A percentile compares a stretch with the other conserved stretches of the same genome.
phyloP scores from a whole-genome alignment of 1,140 invertebrate genomes.

The Drosophila ohnishii region DNA sequence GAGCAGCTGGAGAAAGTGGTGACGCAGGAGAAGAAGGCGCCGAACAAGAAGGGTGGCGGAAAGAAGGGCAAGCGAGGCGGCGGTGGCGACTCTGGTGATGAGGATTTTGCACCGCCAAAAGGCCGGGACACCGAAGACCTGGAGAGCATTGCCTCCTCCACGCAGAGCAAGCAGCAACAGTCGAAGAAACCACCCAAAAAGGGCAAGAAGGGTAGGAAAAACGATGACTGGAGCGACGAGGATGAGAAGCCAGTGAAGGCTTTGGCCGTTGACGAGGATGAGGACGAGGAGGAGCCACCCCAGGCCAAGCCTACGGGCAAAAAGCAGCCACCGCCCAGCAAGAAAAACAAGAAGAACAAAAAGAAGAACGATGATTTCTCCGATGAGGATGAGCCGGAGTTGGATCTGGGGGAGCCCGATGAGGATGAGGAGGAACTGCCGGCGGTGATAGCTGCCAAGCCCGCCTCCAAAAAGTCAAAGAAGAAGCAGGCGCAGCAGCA shows the following conservation, averaged over 20 bases:
- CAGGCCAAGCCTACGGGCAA: slow-evolving; percentile 52
- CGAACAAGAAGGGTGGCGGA: slow-evolving; percentile 56
- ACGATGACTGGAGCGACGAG: slow-evolving; percentile 77
- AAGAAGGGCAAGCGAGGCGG: slow-evolving; percentile 78
- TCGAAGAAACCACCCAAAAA: slow-evolving; percentile 64
- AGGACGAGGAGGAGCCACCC: slow-evolving; percentile 16
- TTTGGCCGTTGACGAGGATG: slow-evolving; percentile 29
- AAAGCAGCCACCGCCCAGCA: slow-evolving; percentile 64
- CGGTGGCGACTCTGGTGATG: slow-evolving; percentile 70
- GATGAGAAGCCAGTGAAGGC: slow-evolving; percentile 78
- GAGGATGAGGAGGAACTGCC: slow-evolving; percentile 39
- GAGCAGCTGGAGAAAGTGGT: slow-evolving; percentile 79
- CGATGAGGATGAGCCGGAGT: slow-evolving; percentile 51
- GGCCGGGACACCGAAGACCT: slow-evolving; percentile 83
- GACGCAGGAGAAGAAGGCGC: slow-evolving; percentile 51
- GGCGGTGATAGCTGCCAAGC: slow-evolving; percentile 39
- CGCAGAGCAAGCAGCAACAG: slow-evolving; percentile 85
- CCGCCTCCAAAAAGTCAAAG: slow-evolving; percentile 58
- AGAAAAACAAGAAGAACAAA: slow-evolving; percentile 79
- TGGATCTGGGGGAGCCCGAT: slow-evolving; percentile 30
- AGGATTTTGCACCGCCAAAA: slow-evolving; percentile 46
- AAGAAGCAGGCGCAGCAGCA: slow-evolving; percentile 67
- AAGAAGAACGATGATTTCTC: slow-evolving; percentile 66
- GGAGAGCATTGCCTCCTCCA: slow-evolving; percentile 83
- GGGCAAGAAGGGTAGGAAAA: slow-evolving; percentile 74